These are phyloP conservation scores for Hemithea aestivaria DNA, from an alignment of 2,888 invertebrate genomes.

Conservation along the genomic window DNA sequence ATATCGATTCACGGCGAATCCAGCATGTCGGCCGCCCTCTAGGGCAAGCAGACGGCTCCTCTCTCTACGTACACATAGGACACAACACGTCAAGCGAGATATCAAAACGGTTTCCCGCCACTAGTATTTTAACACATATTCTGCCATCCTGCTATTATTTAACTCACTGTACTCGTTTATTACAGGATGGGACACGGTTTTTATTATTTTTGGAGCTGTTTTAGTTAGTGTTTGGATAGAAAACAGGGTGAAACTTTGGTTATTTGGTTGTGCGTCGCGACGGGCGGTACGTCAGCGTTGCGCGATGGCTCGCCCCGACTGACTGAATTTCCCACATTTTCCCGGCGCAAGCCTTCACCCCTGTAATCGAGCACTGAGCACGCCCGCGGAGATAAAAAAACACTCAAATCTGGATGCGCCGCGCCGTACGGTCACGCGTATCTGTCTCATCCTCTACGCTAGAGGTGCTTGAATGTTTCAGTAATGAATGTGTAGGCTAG, in stretches of 20 bases:
- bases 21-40: constrained; percentile 77
- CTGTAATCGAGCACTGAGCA: constrained; percentile 77
- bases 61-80: constrained; percentile 75
- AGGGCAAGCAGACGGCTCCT: constrained; percentile 74
- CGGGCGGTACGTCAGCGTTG: constrained; percentile 51
- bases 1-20: constrained; percentile 77
- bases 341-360: constrained; percentile 78
- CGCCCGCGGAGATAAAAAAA: constrained; percentile 59
- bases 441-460: constrained; percentile 1
- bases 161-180: constrained; percentile 19
- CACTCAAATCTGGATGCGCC: constrained; percentile 47
- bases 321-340: constrained; percentile 71
- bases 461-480: too few species aligned
- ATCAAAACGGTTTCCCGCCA: constrained; percentile 78
- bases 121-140: constrained; percentile 66
- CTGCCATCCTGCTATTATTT: constrained; percentile 32
- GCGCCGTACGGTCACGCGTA: too few species aligned
- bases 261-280: constrained; percentile 41
- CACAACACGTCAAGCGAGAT: constrained; percentile 77
- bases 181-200: constrained; percentile 34
- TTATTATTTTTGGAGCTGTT: constrained; percentile 32
- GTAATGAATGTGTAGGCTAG: too few species aligned
- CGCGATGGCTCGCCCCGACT: constrained; percentile 69
- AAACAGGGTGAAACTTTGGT: constrained; percentile 70
- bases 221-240: constrained; percentile 48